A percentile compares a stretch with the other conserved stretches of the same genome.
Evolutionary conservation across 1,140 invertebrate species (phyloP).

Genomic region (Phocides pigmalion): DNA sequence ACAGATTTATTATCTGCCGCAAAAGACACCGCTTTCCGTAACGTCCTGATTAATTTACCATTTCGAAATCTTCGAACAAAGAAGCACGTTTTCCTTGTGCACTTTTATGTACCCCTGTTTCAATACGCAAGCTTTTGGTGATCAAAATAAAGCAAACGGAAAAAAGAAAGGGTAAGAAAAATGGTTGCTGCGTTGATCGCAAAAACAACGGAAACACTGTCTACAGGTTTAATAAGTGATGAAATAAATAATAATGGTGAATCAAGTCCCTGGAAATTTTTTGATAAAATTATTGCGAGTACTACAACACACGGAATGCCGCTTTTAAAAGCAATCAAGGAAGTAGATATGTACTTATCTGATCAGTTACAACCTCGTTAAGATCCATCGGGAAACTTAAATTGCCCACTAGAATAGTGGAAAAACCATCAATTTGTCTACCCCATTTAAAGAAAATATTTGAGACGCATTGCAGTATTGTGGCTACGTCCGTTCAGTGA

Average conservation of each 20-base stretch:
- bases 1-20: not conserved
- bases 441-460: slow-evolving; percentile 42
- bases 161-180: slow-evolving; percentile 35
- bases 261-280: slow-evolving; percentile 26
- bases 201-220: no score
- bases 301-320: slow-evolving; percentile 17
- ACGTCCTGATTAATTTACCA: not conserved
- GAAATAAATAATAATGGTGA: no score
- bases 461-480: slow-evolving; percentile 35
- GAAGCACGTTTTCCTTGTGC: slow-evolving; percentile 39
- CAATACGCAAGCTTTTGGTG: slow-evolving; percentile 42
- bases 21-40: not conserved
- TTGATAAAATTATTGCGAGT: slow-evolving; percentile 10
- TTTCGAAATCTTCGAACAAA: slow-evolving; percentile 27
- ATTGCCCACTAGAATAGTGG: slow-evolving; percentile 44
- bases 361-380: slow-evolving; percentile 35
- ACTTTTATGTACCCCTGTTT: slow-evolving; percentile 50
- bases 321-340: slow-evolving; percentile 38
- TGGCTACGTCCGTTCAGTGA: slow-evolving; percentile 51
- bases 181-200: slow-evolving; percentile 14
- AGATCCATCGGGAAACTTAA: slow-evolving; percentile 26
- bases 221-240: no score
- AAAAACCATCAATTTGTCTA: slow-evolving; percentile 38
- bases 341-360: slow-evolving; percentile 36
- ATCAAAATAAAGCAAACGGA: slow-evolving; percentile 33